These are phyloP conservation scores for Drosophila hamatofila DNA, from an alignment of 2,888 invertebrate genomes.

Conservation along the genomic window DNA sequence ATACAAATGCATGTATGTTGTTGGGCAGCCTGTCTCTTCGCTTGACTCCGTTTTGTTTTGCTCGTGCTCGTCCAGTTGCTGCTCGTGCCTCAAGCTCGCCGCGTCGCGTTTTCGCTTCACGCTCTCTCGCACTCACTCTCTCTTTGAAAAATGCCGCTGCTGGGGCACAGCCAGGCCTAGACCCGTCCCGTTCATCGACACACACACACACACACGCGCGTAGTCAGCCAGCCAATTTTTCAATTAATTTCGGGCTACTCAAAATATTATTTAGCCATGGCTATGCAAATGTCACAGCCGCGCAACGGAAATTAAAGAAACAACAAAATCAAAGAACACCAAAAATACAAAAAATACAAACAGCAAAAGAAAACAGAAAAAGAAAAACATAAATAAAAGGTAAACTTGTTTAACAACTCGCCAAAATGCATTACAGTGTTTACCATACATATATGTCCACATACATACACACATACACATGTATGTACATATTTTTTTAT, in stretches of 20 bases:
- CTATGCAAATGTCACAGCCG: slow-evolving; percentile 69
- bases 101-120: slow-evolving; percentile 18
- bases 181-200: slow-evolving; percentile 20
- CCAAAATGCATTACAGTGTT: slow-evolving; percentile 59
- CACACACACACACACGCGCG: slow-evolving; percentile 6
- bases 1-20: background rate
- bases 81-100: slow-evolving; percentile 14
- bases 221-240: slow-evolving; percentile 15
- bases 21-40: slow-evolving; percentile 10
- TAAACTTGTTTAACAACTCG: slow-evolving; percentile 69
- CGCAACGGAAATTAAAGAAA: slow-evolving; percentile 54
- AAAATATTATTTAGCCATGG: slow-evolving; percentile 28
- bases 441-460: slow-evolving; percentile 13
- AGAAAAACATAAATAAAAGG: slow-evolving; percentile 46
- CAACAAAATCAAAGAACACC: slow-evolving; percentile 22
- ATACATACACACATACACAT: background rate
- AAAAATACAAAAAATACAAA: slow-evolving; percentile 22
- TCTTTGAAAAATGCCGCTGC: slow-evolving; percentile 31
- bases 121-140: background rate
- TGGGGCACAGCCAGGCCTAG: slow-evolving; percentile 23
- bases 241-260: slow-evolving; percentile 21
- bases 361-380: background rate
- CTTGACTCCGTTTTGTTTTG: slow-evolving; percentile 13
- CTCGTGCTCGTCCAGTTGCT: slow-evolving; percentile 19
- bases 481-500: slow-evolving; percentile 12